phyloP scores from a whole-genome alignment of 1,140 invertebrate species.

The Pogonognathellus flavescens region DNA sequence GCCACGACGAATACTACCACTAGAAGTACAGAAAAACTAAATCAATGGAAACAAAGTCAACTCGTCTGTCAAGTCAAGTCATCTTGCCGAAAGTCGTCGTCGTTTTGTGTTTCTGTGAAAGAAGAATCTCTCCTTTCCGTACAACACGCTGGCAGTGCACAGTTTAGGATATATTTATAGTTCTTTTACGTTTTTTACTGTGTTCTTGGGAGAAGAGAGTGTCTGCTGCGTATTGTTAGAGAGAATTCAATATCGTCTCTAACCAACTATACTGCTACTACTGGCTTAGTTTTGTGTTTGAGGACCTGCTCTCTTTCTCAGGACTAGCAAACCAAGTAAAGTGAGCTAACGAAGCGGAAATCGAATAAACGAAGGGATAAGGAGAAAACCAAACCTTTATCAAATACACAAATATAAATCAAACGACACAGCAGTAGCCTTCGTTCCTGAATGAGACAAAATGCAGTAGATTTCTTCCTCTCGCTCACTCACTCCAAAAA shows the following conservation, averaged over 20 bases:
- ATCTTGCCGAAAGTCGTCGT: not conserved
- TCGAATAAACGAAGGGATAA: conserved; percentile 3
- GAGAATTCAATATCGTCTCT: not conserved
- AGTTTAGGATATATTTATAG: conserved; percentile 3
- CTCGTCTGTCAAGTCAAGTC: not conserved
- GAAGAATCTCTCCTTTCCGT: not conserved
- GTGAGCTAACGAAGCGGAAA: conserved; percentile 31
- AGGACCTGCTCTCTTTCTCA: not conserved
- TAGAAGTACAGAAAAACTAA: not conserved
- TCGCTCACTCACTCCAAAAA: not conserved
- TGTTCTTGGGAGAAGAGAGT: too few relatives aligned
- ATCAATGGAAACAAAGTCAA: conserved; percentile 15
- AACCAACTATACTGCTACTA: not conserved
- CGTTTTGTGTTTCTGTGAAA: too few relatives aligned
- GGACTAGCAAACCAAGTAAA: conserved; percentile 7
- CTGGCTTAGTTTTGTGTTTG: not conserved
- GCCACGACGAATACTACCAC: too few relatives aligned
- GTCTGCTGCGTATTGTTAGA: not conserved
- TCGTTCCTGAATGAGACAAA: not conserved
- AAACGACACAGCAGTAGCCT: not conserved
- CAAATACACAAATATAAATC: conserved; percentile 7
- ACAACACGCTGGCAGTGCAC: not conserved
- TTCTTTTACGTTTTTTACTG: not conserved
- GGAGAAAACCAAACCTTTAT: not conserved
- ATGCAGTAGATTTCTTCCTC: not conserved